Evolutionary conservation across 2,113 vertebrate species (phyloP).

Genomic region (Gila orcuttii): DNA sequence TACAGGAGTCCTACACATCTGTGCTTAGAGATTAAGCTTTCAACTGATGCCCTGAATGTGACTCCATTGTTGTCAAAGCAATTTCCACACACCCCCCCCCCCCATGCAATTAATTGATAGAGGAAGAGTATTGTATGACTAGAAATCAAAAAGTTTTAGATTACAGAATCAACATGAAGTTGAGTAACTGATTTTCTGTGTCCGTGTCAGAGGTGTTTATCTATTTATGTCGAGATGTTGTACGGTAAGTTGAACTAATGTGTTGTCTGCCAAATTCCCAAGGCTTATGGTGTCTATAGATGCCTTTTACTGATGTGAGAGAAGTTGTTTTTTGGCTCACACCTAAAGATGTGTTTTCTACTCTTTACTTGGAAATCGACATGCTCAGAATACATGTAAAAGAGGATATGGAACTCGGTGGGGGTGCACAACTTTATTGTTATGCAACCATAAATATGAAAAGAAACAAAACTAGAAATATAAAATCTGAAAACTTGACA

Average conservation of each 20-base stretch:
- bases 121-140: background rate
- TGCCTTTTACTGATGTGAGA: slow-evolving; percentile 10
- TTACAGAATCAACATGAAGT: background rate
- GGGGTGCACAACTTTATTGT: background rate
- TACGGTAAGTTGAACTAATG: background rate
- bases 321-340: slow-evolving; percentile 14
- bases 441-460: background rate
- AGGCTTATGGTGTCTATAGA: slow-evolving; percentile 19
- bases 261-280: slow-evolving; percentile 1
- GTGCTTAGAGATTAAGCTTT: slow-evolving; percentile 21
- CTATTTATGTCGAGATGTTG: slow-evolving; percentile 29
- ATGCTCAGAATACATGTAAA: background rate
- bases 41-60: background rate
- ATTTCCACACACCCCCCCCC: too few relatives aligned
- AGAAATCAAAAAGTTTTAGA: background rate
- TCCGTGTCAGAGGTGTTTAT: background rate
- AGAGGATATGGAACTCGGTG: background rate
- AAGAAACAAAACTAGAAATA: background rate
- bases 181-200: background rate
- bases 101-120: slow-evolving; percentile 11
- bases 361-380: background rate
- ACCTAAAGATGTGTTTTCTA: background rate
- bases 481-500: background rate
- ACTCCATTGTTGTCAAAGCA: background rate
- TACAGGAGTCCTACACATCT: slow-evolving; percentile 20